Evolutionary conservation across 2,113 vertebrate species (phyloP).

Genomic region (Heteronetta atricapilla): DNA sequence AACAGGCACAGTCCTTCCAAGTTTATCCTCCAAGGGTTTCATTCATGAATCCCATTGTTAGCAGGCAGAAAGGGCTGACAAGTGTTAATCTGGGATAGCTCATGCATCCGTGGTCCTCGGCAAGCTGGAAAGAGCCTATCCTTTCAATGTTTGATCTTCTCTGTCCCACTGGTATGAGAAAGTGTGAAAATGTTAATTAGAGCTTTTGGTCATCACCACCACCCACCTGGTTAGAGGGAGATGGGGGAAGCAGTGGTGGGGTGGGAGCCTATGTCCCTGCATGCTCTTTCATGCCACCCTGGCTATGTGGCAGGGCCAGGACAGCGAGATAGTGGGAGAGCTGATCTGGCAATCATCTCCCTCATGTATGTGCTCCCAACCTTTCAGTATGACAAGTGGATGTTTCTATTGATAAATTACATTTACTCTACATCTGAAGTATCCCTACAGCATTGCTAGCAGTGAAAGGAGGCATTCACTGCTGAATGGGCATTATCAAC

Average conservation of each 20-base stretch:
- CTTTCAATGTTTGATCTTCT: background rate
- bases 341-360: background rate
- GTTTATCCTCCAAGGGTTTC: background rate
- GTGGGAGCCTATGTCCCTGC: background rate
- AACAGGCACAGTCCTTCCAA: background rate
- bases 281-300: fast-evolving
- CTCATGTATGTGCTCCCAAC: background rate
- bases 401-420: background rate
- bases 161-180: background rate
- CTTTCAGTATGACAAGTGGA: background rate
- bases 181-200: background rate
- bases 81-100: background rate
- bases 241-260: fast-evolving
- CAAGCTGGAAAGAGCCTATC: background rate
- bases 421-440: background rate
- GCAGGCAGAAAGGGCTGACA: background rate
- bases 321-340: background rate
- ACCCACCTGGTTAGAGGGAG: background rate
- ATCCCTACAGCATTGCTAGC: background rate
- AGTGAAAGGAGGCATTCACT: background rate
- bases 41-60: background rate
- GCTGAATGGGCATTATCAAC: background rate
- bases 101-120: background rate
- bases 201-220: background rate
- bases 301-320: background rate